A percentile compares a stretch with the other conserved stretches of the same genome.
phyloP scores from a whole-genome alignment of 2,888 invertebrate species.

The Cepaea hortensis region DNA sequence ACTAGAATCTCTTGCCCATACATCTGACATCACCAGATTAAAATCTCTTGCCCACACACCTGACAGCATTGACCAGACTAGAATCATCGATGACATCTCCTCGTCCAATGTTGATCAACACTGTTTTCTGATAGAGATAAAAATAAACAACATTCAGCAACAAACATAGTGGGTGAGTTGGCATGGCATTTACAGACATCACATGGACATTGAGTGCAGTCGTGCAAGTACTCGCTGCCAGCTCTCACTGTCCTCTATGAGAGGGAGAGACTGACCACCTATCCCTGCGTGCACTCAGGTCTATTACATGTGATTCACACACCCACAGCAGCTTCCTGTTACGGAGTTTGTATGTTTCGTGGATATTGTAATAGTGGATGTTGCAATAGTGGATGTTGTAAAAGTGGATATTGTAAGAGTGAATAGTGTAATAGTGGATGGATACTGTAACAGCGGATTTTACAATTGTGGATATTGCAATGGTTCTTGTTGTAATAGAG shows the following conservation, averaged over 20 bases:
- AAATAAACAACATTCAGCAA: neutral
- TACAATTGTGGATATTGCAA: no score
- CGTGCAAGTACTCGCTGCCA: neutral
- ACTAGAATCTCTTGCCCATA: conserved; percentile 73
- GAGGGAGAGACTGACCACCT: no score
- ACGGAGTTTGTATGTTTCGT: neutral
- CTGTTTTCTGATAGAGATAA: conserved; percentile 62
- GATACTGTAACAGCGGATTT: no score
- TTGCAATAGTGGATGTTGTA: no score
- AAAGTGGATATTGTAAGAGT: no score
- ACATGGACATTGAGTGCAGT: neutral
- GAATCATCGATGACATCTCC: conserved; percentile 78
- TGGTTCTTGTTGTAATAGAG: no score
- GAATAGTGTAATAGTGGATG: no score
- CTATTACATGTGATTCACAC: no score
- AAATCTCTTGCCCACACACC: conserved; percentile 69
- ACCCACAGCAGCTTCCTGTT: no score
- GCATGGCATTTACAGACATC: neutral
- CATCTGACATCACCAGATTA: conserved; percentile 79
- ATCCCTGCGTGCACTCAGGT: no score
- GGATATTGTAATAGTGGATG: no score
- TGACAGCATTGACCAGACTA: conserved; percentile 78
- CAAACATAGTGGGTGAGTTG: no score
- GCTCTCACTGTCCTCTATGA: neutral
- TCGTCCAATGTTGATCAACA: conserved; percentile 80